Base-by-base conservation (phyloP, 2,888 invertebrate species). In the Torymus aiolomorphi region DNA sequence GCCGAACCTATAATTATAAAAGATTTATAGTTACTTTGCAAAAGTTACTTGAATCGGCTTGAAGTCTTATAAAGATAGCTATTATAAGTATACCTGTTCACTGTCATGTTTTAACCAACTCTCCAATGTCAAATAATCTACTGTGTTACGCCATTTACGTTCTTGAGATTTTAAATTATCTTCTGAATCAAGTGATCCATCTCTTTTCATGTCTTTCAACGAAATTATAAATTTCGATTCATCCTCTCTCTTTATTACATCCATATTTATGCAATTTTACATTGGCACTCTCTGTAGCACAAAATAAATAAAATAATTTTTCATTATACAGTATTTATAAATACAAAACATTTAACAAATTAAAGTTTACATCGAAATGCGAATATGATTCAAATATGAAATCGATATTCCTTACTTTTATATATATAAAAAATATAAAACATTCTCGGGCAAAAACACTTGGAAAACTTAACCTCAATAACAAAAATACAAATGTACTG, bases 71-170 rank as follows among this genome's bases (percentile, higher is more conserved):
- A 54, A 51, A 52, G 16, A 10, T 49, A 24, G 18, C 14, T 49
- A 16, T 5, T 49, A 73, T 52, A 61, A 52, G 61, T 49, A 82
- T 86, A 95, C 95, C 91, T 94, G 93, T 75, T 94, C 93, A 67
- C 91, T 91, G 4, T 91, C 90, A 86, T 93, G 92, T 0, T 92
- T 91, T 49, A 95, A 92, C 3, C 94, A 94, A 71, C 88, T 84
- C 80, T 92, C 88, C 67, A 96, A 88, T 31, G 91, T 88, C 4
- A 91, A 87, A 77, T 92, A 92, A 24, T 92, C 88, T 2, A 93
- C 91, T 63, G 92, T 88, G 59, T 92, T 92, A 86, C 92, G 91
- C 94, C 94, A 94, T 80, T 89, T 85, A 73, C 84, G 80, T 13
- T 78, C 74, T 52, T 85, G 83, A 75, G 80, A 78, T n/a, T 59